Percentiles rank a stretch among this genome's conserved stretches.
phyloP scores from a whole-genome alignment of 2,888 invertebrate genomes.

The Clepsis dumicolana region DNA sequence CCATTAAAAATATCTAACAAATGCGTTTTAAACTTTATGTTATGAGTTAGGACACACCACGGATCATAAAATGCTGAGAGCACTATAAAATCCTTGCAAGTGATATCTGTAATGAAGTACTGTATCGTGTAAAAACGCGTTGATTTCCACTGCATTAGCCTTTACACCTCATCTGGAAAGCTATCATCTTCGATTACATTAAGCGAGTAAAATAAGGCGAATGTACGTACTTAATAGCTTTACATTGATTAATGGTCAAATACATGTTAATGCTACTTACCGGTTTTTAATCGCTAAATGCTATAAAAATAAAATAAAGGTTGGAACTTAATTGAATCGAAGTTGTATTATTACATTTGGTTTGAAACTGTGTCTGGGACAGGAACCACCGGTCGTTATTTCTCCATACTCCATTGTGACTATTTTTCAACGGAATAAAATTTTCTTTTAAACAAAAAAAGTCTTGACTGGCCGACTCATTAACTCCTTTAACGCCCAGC shows the following conservation, averaged over 20 bases:
- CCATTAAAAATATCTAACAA: background rate
- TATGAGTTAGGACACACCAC: slow-evolving; percentile 7
- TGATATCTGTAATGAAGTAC: slow-evolving; percentile 7
- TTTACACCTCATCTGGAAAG: background rate
- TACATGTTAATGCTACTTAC: too few relatives aligned
- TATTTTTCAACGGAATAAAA: too few relatives aligned
- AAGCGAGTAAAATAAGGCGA: too few relatives aligned
- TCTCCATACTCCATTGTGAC: too few relatives aligned
- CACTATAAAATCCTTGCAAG: slow-evolving; percentile 5
- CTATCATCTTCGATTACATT: too few relatives aligned
- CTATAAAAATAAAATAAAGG: too few relatives aligned
- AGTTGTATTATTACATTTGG: background rate
- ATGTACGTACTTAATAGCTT: too few relatives aligned
- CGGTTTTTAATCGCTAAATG: too few relatives aligned
- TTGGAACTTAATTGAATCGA: background rate
- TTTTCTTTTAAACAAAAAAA: too few relatives aligned
- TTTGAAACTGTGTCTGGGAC: background rate
- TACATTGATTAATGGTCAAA: too few relatives aligned
- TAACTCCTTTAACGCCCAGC: too few relatives aligned
- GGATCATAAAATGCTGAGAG: slow-evolving; percentile 12
- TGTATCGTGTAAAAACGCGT: background rate
- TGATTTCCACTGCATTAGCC: background rate
- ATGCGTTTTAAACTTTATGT: slow-evolving; percentile 7
- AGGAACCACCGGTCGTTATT: background rate
- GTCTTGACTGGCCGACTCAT: too few relatives aligned